Evolutionary conservation across 1,140 invertebrate genomes (phyloP).

Genomic region (Ips typographus): DNA sequence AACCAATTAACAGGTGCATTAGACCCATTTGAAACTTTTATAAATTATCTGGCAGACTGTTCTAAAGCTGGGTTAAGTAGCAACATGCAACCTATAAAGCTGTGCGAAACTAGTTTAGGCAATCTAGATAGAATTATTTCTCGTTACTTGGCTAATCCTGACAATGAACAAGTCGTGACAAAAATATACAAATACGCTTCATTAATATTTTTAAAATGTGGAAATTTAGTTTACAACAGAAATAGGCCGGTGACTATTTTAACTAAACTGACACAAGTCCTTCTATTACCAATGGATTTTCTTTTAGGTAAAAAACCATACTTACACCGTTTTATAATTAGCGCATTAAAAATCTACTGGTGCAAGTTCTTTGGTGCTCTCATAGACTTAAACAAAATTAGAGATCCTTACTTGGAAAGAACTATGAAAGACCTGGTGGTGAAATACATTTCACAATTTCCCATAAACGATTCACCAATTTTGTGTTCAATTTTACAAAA

Average conservation of each 20-base stretch:
- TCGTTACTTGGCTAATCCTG: slow-evolving; percentile 37
- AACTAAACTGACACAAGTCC: slow-evolving; percentile 39
- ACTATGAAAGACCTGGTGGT: slow-evolving; percentile 44
- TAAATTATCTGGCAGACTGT: slow-evolving; percentile 33
- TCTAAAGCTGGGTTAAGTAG: background rate
- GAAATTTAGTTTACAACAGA: slow-evolving; percentile 44
- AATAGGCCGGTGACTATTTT: slow-evolving; percentile 41
- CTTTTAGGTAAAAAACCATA: slow-evolving; percentile 40
- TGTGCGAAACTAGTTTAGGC: slow-evolving; percentile 43
- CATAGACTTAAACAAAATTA: slow-evolving; percentile 37
- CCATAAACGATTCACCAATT: slow-evolving; percentile 42
- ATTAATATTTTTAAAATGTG: slow-evolving; percentile 42
- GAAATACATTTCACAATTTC: slow-evolving; percentile 46
- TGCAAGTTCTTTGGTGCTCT: slow-evolving; percentile 44
- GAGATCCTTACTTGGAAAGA: slow-evolving; percentile 47
- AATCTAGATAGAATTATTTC: slow-evolving; percentile 40
- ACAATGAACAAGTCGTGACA: slow-evolving; percentile 39
- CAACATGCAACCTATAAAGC: slow-evolving; percentile 24
- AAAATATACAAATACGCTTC: slow-evolving; percentile 43
- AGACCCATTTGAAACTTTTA: slow-evolving; percentile 40
- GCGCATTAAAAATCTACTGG: slow-evolving; percentile 46
- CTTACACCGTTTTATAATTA: slow-evolving; percentile 38
- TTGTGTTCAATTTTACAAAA: slow-evolving; percentile 37
- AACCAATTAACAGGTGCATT: slow-evolving; percentile 19
- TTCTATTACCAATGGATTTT: slow-evolving; percentile 46